Percentiles rank a stretch among this genome's conserved stretches.
These are phyloP conservation scores for Lacanobia wlatinum DNA, from an alignment of 2,888 invertebrate species.

Conservation along the genomic window DNA sequence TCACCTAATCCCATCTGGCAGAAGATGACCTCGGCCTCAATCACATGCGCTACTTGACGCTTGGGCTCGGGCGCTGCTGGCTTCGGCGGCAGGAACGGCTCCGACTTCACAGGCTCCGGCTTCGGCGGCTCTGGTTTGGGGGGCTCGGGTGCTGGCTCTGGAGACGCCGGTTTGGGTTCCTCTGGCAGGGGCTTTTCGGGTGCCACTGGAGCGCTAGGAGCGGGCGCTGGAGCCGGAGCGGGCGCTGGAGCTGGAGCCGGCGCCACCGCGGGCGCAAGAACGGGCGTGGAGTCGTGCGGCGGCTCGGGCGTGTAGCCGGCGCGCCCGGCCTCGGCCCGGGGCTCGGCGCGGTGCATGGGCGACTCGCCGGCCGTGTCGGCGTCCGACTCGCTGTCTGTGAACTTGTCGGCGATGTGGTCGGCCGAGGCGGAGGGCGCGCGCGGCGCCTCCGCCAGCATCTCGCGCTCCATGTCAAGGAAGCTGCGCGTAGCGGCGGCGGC, in stretches of 20 bases:
- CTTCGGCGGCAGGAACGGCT: slow-evolving; percentile 63
- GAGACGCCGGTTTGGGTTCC: slow-evolving; percentile 60
- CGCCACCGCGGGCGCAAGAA: slow-evolving; percentile 59
- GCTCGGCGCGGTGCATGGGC: slow-evolving; percentile 84
- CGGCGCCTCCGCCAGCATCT: slow-evolving; percentile 82
- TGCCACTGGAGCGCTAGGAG: slow-evolving; percentile 69
- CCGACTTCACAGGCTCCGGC: slow-evolving; percentile 58
- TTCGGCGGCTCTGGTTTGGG: slow-evolving; percentile 68
- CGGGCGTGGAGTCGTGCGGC: slow-evolving; percentile 57
- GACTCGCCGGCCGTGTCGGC: slow-evolving; percentile 88
- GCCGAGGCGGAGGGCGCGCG: slow-evolving; percentile 80
- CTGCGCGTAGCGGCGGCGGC: slow-evolving; percentile 82
- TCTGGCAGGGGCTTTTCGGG: slow-evolving; percentile 61
- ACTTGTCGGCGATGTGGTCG: slow-evolving; percentile 89
- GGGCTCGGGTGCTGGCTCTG: slow-evolving; percentile 53
- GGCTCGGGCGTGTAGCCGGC: slow-evolving; percentile 74
- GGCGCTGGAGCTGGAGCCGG: slow-evolving; percentile 57
- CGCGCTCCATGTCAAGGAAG: slow-evolving; percentile 89
- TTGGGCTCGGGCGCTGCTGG: slow-evolving; percentile 70
- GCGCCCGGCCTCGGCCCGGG: slow-evolving; percentile 77
- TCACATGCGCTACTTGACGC: slow-evolving; percentile 87
- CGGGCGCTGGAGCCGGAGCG: slow-evolving; percentile 62
- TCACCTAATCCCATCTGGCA: slow-evolving; percentile 94
- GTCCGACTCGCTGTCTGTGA: slow-evolving; percentile 91
- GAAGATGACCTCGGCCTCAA: slow-evolving; percentile 93